Evolutionary conservation across 2,888 invertebrate species (phyloP).

Genomic region (Danaus chrysippus): DNA sequence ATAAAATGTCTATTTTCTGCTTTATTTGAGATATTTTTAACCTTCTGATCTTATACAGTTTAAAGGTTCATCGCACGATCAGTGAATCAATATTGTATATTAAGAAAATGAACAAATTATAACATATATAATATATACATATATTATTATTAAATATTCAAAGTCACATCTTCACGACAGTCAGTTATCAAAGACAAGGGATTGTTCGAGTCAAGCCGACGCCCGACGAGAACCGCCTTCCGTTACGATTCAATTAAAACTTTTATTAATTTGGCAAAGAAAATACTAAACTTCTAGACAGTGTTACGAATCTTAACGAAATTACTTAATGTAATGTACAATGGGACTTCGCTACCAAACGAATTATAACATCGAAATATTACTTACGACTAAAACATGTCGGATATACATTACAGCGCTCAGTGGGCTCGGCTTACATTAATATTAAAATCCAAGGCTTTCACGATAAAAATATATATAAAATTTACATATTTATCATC

Average conservation of each 20-base stretch:
- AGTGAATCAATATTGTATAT: too few relatives aligned
- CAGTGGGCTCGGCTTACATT: too few relatives aligned
- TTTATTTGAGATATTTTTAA: too few relatives aligned
- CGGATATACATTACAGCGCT: slow-evolving; percentile 8
- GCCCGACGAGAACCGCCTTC: slow-evolving; percentile 60
- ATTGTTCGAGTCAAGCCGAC: slow-evolving; percentile 32
- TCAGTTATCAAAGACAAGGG: slow-evolving; percentile 31
- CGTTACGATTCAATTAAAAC: slow-evolving; percentile 74
- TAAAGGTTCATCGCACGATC: too few relatives aligned
- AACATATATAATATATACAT: too few relatives aligned
- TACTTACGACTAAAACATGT: slow-evolving; percentile 9
- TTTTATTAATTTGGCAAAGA: slow-evolving; percentile 74
- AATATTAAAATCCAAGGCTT: not conserved
- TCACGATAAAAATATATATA: not conserved
- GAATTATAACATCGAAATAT: slow-evolving; percentile 23
- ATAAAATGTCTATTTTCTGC: too few relatives aligned
- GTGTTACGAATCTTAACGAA: slow-evolving; percentile 59
- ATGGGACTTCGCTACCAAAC: slow-evolving; percentile 42
- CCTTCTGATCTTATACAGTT: too few relatives aligned
- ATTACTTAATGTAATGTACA: slow-evolving; percentile 69
- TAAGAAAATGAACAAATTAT: too few relatives aligned
- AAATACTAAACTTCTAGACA: slow-evolving; percentile 57
- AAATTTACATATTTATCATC: not conserved
- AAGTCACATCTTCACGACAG: not conserved
- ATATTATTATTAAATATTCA: too few relatives aligned